A percentile compares a stretch with the other conserved stretches of the same genome.
Evolutionary conservation across 2,888 invertebrate species (phyloP).

Genomic region (Pegoplata infirma): DNA sequence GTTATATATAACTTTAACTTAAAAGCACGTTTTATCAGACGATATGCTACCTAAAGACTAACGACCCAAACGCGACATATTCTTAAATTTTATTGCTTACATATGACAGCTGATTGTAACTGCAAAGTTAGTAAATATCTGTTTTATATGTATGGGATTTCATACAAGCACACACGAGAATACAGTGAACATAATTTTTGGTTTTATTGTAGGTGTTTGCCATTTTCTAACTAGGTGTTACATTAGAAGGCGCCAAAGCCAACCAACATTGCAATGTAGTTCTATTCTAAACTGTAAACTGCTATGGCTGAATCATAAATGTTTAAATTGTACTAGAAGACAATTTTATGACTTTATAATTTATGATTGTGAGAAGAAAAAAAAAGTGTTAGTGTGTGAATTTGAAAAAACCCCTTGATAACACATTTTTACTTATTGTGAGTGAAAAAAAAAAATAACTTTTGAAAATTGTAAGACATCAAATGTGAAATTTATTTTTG

Average conservation of each 20-base stretch:
- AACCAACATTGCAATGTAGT: slow-evolving; percentile 21
- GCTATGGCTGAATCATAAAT: slow-evolving; percentile 22
- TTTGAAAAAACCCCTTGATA: slow-evolving; percentile 1
- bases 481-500: neutral
- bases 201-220: slow-evolving; percentile 7
- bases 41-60: slow-evolving; percentile 44
- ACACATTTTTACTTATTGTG: neutral
- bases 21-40: slow-evolving; percentile 38
- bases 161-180: neutral
- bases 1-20: slow-evolving; percentile 20
- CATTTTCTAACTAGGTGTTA: neutral
- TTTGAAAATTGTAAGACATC: neutral
- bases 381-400: slow-evolving; percentile 43
- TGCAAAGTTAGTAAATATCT: slow-evolving; percentile 46
- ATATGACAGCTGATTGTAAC: slow-evolving; percentile 56
- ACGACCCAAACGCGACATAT: slow-evolving; percentile 48
- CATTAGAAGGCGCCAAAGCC: neutral
- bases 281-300: too few species aligned
- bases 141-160: slow-evolving; percentile 15
- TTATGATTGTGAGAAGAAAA: slow-evolving; percentile 26
- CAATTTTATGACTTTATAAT: slow-evolving; percentile 59
- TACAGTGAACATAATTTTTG: neutral
- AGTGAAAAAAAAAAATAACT: neutral
- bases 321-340: slow-evolving; percentile 13
- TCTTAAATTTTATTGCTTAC: slow-evolving; percentile 51